Base-by-base conservation (phyloP, 2,888 invertebrate genomes). In the Lasioglossum marginatum region DNA sequence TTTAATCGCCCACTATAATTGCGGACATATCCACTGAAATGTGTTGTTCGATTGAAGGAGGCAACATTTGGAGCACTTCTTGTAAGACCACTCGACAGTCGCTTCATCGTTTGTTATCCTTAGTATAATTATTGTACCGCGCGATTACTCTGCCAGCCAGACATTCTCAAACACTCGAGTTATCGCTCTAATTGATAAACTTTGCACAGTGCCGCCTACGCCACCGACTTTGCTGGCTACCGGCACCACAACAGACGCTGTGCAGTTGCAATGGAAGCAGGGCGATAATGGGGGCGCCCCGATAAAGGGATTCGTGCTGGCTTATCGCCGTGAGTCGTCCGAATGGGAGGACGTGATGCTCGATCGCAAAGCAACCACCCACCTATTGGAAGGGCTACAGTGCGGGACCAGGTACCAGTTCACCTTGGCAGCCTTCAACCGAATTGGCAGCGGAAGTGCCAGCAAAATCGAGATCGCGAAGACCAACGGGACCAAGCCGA, bases 281-380 rank as follows among this genome's bases (percentile, higher is more conserved):
- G 96, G 96, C 74, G 96, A 96, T 91, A 96, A 95, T 79, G 96
- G 96, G 0, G 96, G 96, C 23, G 95, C 96, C 0, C 95, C 96
- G 10, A 94, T 96, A 48, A 95, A 95, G 79, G 96, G 96, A n/a
- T 96, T 96, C 89, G 94, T 96, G 34, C 91, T 96, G 57, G 95
- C 96, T 73, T 96, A 95, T 92, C 95, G 96, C 45, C 95, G 95
- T 6, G 96, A 96, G 87, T 95, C 95, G 78, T 96, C 95, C n/a
- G 96, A 96, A 73, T 96, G 96, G 96, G 96, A 96, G 82, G 96
- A 96, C 90, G 93, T 96, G 19, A 94, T 95, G 88, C 92, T 96
- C 71, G 96, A 96, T 85, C 94, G 96, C 1, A 95, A 96, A 3
- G 52, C 96, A 31, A 90, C 89, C 77, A 95, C 94, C 45, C 94